Base-by-base conservation (phyloP, 2,797 vertebrate genomes). In the Anolis apletophallus region DNA sequence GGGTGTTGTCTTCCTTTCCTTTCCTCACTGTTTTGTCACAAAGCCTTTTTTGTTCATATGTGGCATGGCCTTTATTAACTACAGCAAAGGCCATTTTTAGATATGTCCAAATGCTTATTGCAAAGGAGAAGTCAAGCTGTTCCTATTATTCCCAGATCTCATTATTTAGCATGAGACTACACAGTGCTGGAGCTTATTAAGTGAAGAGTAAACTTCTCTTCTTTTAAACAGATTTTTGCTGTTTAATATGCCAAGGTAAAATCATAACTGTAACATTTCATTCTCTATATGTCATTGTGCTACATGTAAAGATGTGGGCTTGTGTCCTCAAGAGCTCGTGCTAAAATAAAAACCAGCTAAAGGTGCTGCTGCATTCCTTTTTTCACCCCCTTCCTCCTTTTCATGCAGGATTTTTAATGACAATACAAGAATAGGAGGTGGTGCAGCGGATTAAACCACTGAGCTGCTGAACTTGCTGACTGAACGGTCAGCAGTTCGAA, bases 111-210 rank as follows among this genome's bases (percentile, higher is more conserved):
- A 73, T 83, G 86, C 87, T 92, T 93, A 95, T 59, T 94, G 87
- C 90, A 95, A 93, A 72, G 55, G 75, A 91, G 89, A 94, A 93
- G 78, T 88, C 93, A 95, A 94, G 80, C 87, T 94, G 89, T 90
- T 94, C 46, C 54, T 88, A 50, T 87, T 92, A 92, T 89, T 93
- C 82, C 85, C 87, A 80, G 89, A 89, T 74, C 76, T 88, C 88
- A 90, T 90, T 91, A 92, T 79, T 92, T 92, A 90, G 92, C 88
- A 86, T 68, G 79, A 88, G 76, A 82, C 68, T 81, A 19, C 78
- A 85, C 78, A 46, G 1, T 57, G 55, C 68, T 91, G 91, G 46
- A 87, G 57, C 73, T 73, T 87, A 80, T 8, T 4, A 87, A 89
- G 89, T 76, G 89, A 89, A 91, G 90, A 92, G 64, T 84, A 90